A percentile compares a stretch with the other conserved stretches of the same genome.
These are phyloP conservation scores for Oxyteleia sp. DNA, from an alignment of 2,888 invertebrate genomes.

Conservation along the genomic window DNA sequence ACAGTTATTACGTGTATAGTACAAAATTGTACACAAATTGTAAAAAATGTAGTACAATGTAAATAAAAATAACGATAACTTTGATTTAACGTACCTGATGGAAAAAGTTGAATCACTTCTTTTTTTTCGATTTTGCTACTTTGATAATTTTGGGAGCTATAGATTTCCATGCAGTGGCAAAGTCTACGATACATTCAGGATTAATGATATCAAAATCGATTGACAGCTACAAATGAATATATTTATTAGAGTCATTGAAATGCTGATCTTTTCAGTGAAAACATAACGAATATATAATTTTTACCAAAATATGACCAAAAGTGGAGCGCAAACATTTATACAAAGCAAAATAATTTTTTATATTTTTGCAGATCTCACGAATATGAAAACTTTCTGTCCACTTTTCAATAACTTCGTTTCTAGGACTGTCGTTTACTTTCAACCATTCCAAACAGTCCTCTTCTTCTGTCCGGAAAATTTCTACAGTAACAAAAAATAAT, in stretches of 20 bases:
- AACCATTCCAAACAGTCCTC: conserved; percentile 27
- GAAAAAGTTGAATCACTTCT: neutral
- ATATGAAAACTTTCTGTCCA: neutral
- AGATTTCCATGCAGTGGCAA: neutral
- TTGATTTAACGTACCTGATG: neutral
- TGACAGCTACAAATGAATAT: conserved; percentile 3
- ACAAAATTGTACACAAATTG: neutral
- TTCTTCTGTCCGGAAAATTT: conserved; percentile 6
- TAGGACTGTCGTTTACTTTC: conserved; percentile 17
- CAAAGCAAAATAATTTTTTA: conserved; percentile 13
- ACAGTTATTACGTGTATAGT: neutral
- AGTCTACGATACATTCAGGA: neutral
- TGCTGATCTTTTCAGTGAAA: no score
- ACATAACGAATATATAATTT: no score
- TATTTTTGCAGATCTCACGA: conserved; percentile 15
- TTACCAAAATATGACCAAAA: conserved; percentile 29
- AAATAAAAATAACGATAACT: neutral
- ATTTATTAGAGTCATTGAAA: no score
- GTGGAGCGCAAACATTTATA: conserved; percentile 35
- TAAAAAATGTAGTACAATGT: neutral
- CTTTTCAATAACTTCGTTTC: neutral
- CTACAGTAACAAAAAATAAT: neutral
- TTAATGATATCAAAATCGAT: conserved; percentile 14
- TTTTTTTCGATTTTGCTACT: conserved; percentile 10
- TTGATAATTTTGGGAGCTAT: neutral